Evolutionary conservation across 2,888 invertebrate genomes (phyloP).

Genomic region (Andrena flavipes): DNA sequence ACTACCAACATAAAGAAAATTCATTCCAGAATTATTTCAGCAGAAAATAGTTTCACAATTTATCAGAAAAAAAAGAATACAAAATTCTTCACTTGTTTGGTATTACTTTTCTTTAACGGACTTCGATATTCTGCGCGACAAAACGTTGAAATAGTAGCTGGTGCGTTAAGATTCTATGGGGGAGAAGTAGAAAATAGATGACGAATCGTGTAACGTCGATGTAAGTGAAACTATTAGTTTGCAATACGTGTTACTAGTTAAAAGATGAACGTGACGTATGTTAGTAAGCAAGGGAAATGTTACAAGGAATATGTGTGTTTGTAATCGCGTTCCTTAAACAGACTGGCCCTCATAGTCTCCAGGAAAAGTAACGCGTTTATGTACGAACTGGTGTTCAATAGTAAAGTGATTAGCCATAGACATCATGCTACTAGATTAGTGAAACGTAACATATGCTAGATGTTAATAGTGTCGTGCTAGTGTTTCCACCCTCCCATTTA

Average conservation of each 20-base stretch:
- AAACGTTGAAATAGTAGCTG: not conserved
- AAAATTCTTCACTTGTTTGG: no score
- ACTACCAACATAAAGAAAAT: no score
- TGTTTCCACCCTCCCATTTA: constrained; percentile 64
- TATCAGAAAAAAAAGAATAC: no score
- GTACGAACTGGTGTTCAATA: constrained; percentile 63
- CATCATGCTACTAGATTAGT: constrained; percentile 61
- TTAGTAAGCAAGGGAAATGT: constrained; percentile 43
- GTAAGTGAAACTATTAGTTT: constrained; percentile 46
- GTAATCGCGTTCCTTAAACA: constrained; percentile 58
- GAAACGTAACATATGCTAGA: constrained; percentile 64
- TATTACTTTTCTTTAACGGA: not conserved
- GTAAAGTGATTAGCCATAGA: constrained; percentile 57
- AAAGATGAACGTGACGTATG: constrained; percentile 37
- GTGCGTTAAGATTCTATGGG: constrained; percentile 16
- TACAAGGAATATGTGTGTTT: constrained; percentile 45
- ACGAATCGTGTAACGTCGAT: constrained; percentile 21
- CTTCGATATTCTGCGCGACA: not conserved
- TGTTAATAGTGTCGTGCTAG: constrained; percentile 65
- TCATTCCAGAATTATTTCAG: not conserved
- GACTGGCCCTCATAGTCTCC: constrained; percentile 45
- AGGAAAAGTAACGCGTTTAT: constrained; percentile 54
- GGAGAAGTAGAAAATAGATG: constrained; percentile 17
- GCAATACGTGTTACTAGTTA: constrained; percentile 29
- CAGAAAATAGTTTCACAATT: not conserved